These are phyloP conservation scores for Miniopterus natalensis DNA, from an alignment of 2,113 vertebrate genomes.

Conservation along the genomic window DNA sequence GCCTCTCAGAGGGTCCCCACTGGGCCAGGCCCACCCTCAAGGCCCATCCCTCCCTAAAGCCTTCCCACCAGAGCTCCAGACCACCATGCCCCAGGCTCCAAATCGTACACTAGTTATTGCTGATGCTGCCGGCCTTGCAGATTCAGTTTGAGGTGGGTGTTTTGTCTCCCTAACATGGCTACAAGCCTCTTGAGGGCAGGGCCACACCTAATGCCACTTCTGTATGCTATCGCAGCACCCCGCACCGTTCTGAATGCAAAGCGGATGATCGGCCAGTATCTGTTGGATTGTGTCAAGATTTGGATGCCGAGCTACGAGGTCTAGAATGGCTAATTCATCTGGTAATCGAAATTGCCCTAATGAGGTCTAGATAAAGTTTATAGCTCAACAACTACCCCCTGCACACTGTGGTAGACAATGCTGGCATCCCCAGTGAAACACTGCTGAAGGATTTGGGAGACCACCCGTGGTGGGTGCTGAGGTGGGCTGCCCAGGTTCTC, in stretches of 20 bases:
- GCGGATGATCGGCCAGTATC: too few relatives aligned
- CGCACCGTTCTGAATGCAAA: not conserved
- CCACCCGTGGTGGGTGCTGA: not conserved
- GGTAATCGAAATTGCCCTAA: not conserved
- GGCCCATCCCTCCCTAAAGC: not conserved
- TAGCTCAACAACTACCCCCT: not conserved
- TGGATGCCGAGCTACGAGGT: not conserved
- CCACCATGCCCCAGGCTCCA: not conserved
- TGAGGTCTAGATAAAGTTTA: not conserved
- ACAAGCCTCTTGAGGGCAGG: not conserved
- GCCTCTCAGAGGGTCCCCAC: not conserved
- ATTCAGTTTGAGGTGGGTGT: not conserved
- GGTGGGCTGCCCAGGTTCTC: not conserved
- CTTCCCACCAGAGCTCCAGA: not conserved
- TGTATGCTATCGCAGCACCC: not conserved
- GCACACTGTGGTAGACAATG: not conserved
- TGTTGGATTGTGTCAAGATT: not conserved
- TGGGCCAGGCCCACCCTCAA: not conserved
- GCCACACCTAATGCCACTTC: not conserved
- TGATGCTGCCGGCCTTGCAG: not conserved
- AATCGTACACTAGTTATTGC: not conserved
- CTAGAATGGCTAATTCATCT: not conserved
- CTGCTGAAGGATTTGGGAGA: not conserved
- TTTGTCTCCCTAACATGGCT: not conserved
- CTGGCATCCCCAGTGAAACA: not conserved